phyloP scores from a whole-genome alignment of 2,797 vertebrate species.

The Cyprinella venusta region DNA sequence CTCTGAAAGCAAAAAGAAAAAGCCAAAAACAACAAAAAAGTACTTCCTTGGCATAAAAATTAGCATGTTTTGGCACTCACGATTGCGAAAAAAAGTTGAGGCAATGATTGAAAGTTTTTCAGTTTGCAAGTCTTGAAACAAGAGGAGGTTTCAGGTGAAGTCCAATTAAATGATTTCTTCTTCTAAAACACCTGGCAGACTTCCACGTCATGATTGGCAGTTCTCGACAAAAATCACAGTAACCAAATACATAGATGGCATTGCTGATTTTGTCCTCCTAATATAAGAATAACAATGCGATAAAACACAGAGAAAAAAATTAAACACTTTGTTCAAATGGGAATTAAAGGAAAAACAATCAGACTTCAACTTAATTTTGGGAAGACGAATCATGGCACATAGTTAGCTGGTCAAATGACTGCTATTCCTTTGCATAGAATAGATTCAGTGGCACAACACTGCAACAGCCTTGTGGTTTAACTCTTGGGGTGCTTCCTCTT shows the following conservation, averaged over 20 bases:
- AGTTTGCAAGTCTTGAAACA: conserved; percentile 73
- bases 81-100: not conserved
- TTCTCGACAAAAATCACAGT: conserved; percentile 76
- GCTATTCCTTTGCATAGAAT: conserved; percentile 87
- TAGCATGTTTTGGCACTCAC: conserved; percentile 33
- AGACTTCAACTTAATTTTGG: conserved; percentile 68
- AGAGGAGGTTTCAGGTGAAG: conserved; percentile 50
- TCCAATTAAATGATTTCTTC: conserved; percentile 38
- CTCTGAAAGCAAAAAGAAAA: not conserved
- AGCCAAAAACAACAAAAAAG: no score
- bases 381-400: conserved; percentile 88
- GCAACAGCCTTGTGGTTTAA: conserved; percentile 66
- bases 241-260: conserved; percentile 70
- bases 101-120: conserved; percentile 48
- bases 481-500: conserved; percentile 67
- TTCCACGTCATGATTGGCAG: conserved; percentile 77
- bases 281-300: conserved; percentile 53
- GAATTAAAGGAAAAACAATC: conserved; percentile 71
- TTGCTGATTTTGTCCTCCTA: conserved; percentile 67
- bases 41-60: conserved; percentile 43
- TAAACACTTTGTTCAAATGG: conserved; percentile 73
- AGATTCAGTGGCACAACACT: conserved; percentile 72
- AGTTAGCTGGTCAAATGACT: conserved; percentile 83
- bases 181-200: conserved; percentile 71
- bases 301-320: conserved; percentile 61